These are phyloP conservation scores for Natator depressus DNA, from an alignment of 2,113 vertebrate genomes.

Conservation along the genomic window DNA sequence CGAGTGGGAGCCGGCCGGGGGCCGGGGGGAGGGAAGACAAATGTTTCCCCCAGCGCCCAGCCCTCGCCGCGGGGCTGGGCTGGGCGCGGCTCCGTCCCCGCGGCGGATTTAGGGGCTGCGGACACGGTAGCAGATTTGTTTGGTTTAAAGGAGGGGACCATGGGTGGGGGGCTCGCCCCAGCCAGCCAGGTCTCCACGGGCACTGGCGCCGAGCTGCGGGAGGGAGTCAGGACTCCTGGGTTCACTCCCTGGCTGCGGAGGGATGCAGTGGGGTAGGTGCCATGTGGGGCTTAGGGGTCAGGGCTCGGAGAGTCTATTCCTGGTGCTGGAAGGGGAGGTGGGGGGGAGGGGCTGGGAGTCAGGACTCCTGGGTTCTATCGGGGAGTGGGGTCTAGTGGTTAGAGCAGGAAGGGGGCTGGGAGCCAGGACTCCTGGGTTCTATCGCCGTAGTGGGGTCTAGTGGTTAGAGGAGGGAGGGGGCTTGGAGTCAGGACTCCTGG, in stretches of 20 bases:
- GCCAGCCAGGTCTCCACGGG: neutral
- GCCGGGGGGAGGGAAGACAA: slow-evolving; percentile 21
- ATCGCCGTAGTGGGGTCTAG: too few species aligned
- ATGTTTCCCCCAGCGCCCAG: slow-evolving; percentile 57
- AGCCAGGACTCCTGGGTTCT: neutral
- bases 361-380: too few species aligned
- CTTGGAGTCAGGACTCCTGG: neutral
- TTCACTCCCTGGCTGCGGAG: too few species aligned
- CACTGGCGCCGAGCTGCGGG: neutral
- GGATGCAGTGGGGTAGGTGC: too few species aligned
- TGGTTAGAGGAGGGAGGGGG: too few species aligned
- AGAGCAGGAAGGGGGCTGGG: neutral
- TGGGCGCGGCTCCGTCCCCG: too few species aligned
- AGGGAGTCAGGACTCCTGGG: too few species aligned
- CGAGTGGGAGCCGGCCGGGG: neutral
- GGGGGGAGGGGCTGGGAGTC: too few species aligned
- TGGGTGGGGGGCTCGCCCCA: neutral
- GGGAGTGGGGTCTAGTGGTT: too few species aligned
- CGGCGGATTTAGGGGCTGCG: slow-evolving; percentile 10
- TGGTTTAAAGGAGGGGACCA: neutral
- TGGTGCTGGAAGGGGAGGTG: neutral
- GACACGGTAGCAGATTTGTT: slow-evolving; percentile 24
- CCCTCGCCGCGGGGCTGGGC: neutral
- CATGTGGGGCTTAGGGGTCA: too few species aligned
- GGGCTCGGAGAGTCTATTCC: too few species aligned